Conservation (phyloP, 2,888 invertebrate species). For the Bombylius discolor region DNA sequence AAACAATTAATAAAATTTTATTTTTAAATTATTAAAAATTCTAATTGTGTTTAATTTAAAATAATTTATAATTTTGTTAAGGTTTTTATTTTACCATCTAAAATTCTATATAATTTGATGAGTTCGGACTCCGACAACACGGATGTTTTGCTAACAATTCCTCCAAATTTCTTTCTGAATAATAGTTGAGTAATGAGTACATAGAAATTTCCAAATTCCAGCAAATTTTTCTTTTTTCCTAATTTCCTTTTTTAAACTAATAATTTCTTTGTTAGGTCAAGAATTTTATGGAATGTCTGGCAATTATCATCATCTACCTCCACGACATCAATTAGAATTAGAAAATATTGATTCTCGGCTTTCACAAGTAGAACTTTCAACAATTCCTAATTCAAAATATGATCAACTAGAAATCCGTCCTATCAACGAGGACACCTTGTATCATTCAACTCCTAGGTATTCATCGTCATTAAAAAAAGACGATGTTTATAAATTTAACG, state of each 20-base stretch:
- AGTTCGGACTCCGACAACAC: slow-evolving; percentile 64
- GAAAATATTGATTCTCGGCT: slow-evolving; percentile 29
- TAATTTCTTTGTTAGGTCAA: neutral
- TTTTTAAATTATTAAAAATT: too few relatives aligned
- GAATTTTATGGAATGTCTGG: neutral
- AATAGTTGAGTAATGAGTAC: slow-evolving; percentile 30
- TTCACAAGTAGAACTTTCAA: slow-evolving; percentile 27
- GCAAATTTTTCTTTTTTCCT: too few relatives aligned
- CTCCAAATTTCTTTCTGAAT: slow-evolving; percentile 61
- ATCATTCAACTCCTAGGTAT: slow-evolving; percentile 28
- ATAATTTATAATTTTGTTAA: too few relatives aligned
- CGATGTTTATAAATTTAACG: neutral
- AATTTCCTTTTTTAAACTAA: neutral
- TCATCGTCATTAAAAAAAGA: slow-evolving; percentile 16
- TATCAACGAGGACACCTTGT: neutral
- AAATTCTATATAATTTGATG: too few relatives aligned
- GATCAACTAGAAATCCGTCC: neutral
- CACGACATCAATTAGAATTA: slow-evolving; percentile 24
- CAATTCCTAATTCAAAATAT: slow-evolving; percentile 22
- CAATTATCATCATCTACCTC: slow-evolving; percentile 19
- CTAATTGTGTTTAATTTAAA: too few relatives aligned
- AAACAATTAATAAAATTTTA: too few relatives aligned
- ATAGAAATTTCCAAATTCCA: neutral
- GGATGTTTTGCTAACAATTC: slow-evolving; percentile 64
- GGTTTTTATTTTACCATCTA: too few relatives aligned